These are phyloP conservation scores for Aphidius colemani DNA, from an alignment of 2,888 invertebrate genomes.

Conservation along the genomic window DNA sequence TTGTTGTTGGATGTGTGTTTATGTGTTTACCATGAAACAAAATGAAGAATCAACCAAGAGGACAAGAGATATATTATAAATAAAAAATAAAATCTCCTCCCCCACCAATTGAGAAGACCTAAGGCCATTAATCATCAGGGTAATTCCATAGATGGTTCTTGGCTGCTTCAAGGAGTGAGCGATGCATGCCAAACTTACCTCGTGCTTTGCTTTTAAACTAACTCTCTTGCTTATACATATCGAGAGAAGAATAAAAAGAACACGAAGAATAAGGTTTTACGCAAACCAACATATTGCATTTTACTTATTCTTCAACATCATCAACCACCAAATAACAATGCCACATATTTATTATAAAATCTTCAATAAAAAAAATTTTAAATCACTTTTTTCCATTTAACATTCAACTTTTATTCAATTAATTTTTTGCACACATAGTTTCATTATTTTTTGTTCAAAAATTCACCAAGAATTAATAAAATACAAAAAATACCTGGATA, in stretches of 20 bases:
- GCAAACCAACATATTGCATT: slow-evolving; percentile 12
- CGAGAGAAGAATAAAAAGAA: no score
- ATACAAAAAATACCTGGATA: no score
- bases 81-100: slow-evolving; percentile 18
- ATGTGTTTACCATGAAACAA: slow-evolving; percentile 34
- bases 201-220: slow-evolving; percentile 47
- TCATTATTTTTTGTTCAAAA: no score
- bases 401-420: no score
- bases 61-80: slow-evolving; percentile 30
- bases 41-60: slow-evolving; percentile 29
- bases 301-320: slow-evolving; percentile 10
- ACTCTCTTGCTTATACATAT: not conserved
- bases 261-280: no score
- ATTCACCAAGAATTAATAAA: no score
- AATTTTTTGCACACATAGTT: no score
- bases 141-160: slow-evolving; percentile 59
- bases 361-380: not conserved
- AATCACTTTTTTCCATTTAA: no score
- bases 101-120: slow-evolving; percentile 29
- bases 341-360: slow-evolving; percentile 1
- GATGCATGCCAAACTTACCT: slow-evolving; percentile 55
- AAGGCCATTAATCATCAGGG: slow-evolving; percentile 58
- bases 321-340: not conserved
- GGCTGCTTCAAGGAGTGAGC: slow-evolving; percentile 53
- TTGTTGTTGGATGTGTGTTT: slow-evolving; percentile 15